These are phyloP conservation scores for Chrysomallon squamiferum DNA, from an alignment of 1,140 invertebrate genomes.

Conservation along the genomic window DNA sequence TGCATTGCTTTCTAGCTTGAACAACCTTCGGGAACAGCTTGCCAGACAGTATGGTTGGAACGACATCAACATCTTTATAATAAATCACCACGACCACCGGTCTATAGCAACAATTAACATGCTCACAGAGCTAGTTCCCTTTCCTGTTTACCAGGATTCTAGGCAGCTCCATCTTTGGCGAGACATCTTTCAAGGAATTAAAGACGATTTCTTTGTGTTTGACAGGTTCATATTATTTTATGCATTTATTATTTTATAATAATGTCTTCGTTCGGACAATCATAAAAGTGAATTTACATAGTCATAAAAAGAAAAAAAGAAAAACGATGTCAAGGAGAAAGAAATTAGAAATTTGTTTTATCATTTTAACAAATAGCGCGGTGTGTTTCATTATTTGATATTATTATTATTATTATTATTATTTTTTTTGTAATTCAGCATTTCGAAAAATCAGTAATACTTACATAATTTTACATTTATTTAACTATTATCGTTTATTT, in stretches of 20 bases:
- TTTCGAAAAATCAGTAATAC: too few species aligned
- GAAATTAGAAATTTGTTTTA: too few species aligned
- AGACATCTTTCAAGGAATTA: conserved; percentile 43
- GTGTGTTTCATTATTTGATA: too few species aligned
- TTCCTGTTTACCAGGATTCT: conserved; percentile 57
- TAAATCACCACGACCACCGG: conserved; percentile 42
- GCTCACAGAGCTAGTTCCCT: conserved; percentile 29
- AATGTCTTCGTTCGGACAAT: too few species aligned
- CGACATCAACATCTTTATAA: conserved; percentile 52
- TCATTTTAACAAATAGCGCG: too few species aligned
- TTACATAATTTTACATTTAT: too few species aligned
- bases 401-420: too few species aligned
- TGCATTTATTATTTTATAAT: too few species aligned
- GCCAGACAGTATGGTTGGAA: conserved; percentile 15
- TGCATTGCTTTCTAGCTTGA: conserved; percentile 34
- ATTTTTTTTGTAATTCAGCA: too few species aligned
- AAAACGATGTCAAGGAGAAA: too few species aligned
- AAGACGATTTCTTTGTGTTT: conserved; percentile 60
- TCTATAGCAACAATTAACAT: conserved; percentile 17
- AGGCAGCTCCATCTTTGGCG: conserved; percentile 40
- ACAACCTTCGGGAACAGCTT: conserved; percentile 28
- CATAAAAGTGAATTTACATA: too few species aligned
- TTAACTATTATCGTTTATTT: neutral
- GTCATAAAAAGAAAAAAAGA: too few species aligned
- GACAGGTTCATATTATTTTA: conserved; percentile 45